Evolutionary conservation across 2,797 vertebrate genomes (phyloP).

Genomic region (Paedocypris micromegethes): DNA sequence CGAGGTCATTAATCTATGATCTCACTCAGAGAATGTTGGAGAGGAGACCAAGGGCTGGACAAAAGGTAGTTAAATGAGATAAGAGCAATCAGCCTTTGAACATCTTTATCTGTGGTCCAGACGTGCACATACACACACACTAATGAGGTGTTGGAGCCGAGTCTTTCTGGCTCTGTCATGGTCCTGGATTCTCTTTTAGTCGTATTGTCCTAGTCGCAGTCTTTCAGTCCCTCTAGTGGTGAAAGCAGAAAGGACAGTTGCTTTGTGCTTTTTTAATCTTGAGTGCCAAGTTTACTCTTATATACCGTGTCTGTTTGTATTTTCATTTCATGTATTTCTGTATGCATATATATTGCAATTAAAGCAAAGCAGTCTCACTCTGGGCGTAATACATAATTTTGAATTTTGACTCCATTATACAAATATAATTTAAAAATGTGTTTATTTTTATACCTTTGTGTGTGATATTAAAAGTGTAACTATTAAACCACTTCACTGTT

Average conservation of each 20-base stretch:
- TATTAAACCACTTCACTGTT: no score
- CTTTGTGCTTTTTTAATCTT: neutral
- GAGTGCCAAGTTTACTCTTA: no score
- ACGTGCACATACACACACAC: slow-evolving; percentile 50
- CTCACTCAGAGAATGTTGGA: slow-evolving; percentile 50
- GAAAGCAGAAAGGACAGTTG: neutral
- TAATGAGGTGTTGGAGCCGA: slow-evolving; percentile 43
- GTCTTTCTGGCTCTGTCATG: slow-evolving; percentile 45
- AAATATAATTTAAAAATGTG: no score
- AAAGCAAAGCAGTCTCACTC: no score
- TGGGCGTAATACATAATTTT: no score
- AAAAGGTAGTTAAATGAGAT: slow-evolving; percentile 69
- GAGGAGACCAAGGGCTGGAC: slow-evolving; percentile 58
- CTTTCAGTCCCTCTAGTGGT: slow-evolving; percentile 39
- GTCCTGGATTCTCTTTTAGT: slow-evolving; percentile 18
- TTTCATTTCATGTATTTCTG: no score
- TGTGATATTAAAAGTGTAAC: no score
- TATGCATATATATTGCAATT: no score
- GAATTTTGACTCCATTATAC: no score
- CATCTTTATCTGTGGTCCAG: slow-evolving; percentile 62
- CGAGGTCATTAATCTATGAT: slow-evolving; percentile 30
- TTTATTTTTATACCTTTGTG: no score
- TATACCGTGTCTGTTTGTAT: no score
- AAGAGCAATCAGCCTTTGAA: slow-evolving; percentile 70
- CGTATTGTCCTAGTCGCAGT: slow-evolving; percentile 5